phyloP scores from a whole-genome alignment of 2,113 vertebrate species.

The Notarius quadriscutis region DNA sequence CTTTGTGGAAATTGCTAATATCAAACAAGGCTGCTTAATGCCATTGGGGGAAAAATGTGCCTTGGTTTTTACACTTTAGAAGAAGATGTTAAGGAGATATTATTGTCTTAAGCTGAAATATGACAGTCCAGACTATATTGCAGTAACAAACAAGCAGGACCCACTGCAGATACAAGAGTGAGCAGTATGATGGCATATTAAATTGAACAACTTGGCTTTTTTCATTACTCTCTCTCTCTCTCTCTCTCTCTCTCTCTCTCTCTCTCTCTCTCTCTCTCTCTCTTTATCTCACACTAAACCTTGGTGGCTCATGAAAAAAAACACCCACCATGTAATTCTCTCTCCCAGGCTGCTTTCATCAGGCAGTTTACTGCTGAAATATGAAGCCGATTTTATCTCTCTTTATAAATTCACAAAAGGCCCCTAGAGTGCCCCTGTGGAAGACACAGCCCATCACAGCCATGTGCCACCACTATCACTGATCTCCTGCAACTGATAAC shows the following conservation, averaged over 20 bases:
- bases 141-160: conserved; percentile 61
- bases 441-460: conserved; percentile 73
- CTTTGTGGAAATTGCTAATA: conserved; percentile 69
- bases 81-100: conserved; percentile 59
- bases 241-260: conserved; percentile 46
- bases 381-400: conserved; percentile 79
- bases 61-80: conserved; percentile 49
- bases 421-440: conserved; percentile 73
- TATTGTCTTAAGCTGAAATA: conserved; percentile 53
- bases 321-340: conserved; percentile 76
- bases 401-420: conserved; percentile 79
- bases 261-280: conserved; percentile 63
- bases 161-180: conserved; percentile 67
- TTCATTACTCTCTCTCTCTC: conserved; percentile 66
- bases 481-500: conserved; percentile 82
- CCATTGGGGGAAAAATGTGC: conserved; percentile 47
- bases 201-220: conserved; percentile 71
- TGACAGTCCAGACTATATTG: conserved; percentile 59
- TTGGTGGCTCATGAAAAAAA: conserved; percentile 70
- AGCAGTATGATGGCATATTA: conserved; percentile 72
- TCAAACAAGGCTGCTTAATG: conserved; percentile 68
- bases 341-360: conserved; percentile 71
- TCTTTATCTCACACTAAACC: conserved; percentile 56
- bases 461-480: conserved; percentile 72
- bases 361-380: conserved; percentile 73